phyloP scores from a whole-genome alignment of 1,140 invertebrate species.

The Adoxophyes honmai region DNA sequence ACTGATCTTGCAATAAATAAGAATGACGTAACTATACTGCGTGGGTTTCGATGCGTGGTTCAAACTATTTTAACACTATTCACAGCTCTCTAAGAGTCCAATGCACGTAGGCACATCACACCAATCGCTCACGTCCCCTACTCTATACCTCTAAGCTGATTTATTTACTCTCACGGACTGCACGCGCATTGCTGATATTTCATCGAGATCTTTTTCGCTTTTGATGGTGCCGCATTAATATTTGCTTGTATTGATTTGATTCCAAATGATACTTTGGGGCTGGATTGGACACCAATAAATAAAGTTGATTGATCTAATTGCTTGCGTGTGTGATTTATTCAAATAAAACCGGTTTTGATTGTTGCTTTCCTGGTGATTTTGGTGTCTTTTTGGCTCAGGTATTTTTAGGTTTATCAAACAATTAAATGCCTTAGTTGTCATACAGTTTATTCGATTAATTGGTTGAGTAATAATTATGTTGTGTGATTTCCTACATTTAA shows the following conservation, averaged over 20 bases:
- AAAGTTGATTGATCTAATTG: conserved; percentile 12
- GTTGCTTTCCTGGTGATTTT: too few relatives aligned
- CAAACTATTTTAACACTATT: not conserved
- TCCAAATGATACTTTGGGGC: conserved; percentile 10
- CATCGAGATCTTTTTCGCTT: conserved; percentile 28
- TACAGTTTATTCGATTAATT: too few relatives aligned
- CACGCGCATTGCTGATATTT: conserved; percentile 38
- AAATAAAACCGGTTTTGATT: too few relatives aligned
- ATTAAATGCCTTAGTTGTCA: too few relatives aligned
- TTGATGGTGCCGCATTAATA: conserved; percentile 29
- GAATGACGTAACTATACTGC: too few relatives aligned
- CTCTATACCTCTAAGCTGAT: conserved; percentile 31
- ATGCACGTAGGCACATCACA: not conserved
- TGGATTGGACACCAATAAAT: not conserved
- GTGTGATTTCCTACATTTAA: too few relatives aligned
- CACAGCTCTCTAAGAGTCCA: not conserved
- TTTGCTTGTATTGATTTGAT: conserved; percentile 19
- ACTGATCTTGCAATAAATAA: too few relatives aligned
- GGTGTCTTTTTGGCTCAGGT: too few relatives aligned
- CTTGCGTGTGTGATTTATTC: not conserved
- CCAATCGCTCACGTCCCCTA: not conserved
- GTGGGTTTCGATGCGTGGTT: too few relatives aligned
- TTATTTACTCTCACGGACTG: conserved; percentile 32
- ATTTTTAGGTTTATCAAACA: too few relatives aligned
- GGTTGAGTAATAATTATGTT: too few relatives aligned